These are phyloP conservation scores for Salvator merianae DNA, from an alignment of 2,113 vertebrate genomes.

Conservation along the genomic window DNA sequence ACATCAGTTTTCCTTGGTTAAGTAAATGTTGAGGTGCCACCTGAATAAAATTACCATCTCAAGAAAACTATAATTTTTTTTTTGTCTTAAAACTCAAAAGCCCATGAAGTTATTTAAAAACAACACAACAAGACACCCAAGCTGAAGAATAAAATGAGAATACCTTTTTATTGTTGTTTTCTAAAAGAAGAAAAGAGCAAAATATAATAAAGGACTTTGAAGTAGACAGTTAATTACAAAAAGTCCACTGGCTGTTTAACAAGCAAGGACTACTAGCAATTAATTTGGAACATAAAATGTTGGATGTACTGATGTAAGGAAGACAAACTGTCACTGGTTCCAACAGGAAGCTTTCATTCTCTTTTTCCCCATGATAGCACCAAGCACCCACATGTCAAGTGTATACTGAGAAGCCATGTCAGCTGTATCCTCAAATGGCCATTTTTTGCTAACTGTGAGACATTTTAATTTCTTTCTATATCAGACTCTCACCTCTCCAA, in stretches of 20 bases:
- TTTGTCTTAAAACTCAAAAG: slow-evolving; percentile 3
- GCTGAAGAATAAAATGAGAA: slow-evolving; percentile 14
- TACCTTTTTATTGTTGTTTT: neutral
- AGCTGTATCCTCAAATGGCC: slow-evolving; percentile 50
- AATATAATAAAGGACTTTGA: slow-evolving; percentile 9
- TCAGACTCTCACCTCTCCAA: slow-evolving; percentile 59
- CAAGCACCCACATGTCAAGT: slow-evolving; percentile 40
- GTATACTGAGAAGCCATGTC: slow-evolving; percentile 30
- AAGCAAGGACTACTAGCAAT: slow-evolving; percentile 59
- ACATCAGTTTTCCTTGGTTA: neutral
- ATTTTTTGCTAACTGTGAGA: slow-evolving; percentile 58
- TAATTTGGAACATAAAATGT: slow-evolving; percentile 57
- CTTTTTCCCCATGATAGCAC: slow-evolving; percentile 44
- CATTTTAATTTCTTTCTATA: slow-evolving; percentile 67
- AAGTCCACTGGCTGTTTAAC: slow-evolving; percentile 43
- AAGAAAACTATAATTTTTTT: neutral
- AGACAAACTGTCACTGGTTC: slow-evolving; percentile 52
- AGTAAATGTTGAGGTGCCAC: neutral
- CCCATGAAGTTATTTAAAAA: neutral
- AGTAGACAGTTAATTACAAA: slow-evolving; percentile 46
- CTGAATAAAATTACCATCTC: slow-evolving; percentile 3
- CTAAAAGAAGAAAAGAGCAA: slow-evolving; percentile 1
- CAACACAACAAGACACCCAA: neutral
- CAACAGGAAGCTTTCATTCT: slow-evolving; percentile 17
- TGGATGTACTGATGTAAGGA: slow-evolving; percentile 37